Conservation (phyloP, 2,797 vertebrate species). For the Amphiprion clarkii region DNA sequence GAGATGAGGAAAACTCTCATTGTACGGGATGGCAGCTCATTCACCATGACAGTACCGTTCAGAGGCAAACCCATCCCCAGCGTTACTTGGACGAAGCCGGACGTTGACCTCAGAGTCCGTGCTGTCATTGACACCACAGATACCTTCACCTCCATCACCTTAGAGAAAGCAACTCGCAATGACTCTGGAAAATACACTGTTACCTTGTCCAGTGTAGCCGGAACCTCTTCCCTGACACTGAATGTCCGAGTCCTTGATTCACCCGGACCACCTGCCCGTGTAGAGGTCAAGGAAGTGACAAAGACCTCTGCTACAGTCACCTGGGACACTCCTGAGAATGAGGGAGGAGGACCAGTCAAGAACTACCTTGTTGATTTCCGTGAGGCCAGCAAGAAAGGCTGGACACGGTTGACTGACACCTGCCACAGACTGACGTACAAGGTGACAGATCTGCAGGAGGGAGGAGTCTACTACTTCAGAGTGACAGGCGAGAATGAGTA, state of each 20-base stretch:
- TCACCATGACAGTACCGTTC: constrained; percentile 96
- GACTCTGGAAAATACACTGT: constrained; percentile 98
- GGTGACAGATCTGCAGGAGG: constrained; percentile 91
- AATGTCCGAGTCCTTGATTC: constrained; percentile 97
- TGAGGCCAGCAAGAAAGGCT: constrained; percentile 97
- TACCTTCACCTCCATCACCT: constrained; percentile 91
- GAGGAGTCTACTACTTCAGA: constrained; percentile 95
- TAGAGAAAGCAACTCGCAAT: constrained; percentile 95
- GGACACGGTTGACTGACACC: constrained; percentile 94
- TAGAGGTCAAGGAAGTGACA: constrained; percentile 92
- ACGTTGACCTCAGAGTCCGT: constrained; percentile 93
- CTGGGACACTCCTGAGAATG: constrained; percentile 98
- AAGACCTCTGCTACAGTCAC: constrained; percentile 92
- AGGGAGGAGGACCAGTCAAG: constrained; percentile 96
- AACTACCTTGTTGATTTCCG: constrained; percentile 97
- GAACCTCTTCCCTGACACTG: constrained; percentile 91
- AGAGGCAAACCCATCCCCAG: constrained; percentile 95
- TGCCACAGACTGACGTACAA: constrained; percentile 96
- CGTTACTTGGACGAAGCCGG: constrained; percentile 94
- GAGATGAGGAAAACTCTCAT: constrained; percentile 98
- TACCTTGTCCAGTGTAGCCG: constrained; percentile 92
- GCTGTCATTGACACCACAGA: constrained; percentile 94
- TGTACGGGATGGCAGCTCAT: constrained; percentile 96
- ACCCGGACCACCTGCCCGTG: constrained; percentile 90
- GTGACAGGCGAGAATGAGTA: constrained; percentile 97